Base-by-base conservation (phyloP, 1,140 invertebrate species). In the Drosophila kanapiae region DNA sequence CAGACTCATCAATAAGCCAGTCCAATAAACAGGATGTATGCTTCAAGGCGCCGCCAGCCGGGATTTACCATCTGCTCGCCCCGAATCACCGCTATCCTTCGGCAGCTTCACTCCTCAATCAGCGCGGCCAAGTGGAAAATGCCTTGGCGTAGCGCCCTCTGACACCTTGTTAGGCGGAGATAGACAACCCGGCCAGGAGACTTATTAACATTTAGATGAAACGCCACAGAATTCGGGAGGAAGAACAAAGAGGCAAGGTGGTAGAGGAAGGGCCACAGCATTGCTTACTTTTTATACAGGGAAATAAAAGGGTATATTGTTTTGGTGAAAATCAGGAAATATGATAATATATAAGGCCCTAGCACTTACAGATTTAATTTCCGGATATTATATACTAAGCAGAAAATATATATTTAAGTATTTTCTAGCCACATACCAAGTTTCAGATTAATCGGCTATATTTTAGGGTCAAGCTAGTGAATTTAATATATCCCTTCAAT, bases 121-220 rank as follows among this genome's bases (percentile, higher is more conserved):
- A 88, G 84, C 47, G 84, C 84, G 80, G 59, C 84, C 84, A 88
- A 88, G 77, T 88, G 84, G 85, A 88, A 88, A 88, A 88, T 88
- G 78, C 84, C 83, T 84, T 42, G 64, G 84, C 84, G 65, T 70
- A 48, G 72, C 43, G 59, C 59, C 84, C 75, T 78, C 74, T 84
- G 84, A 84, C 84, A 88, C 84, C 84, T 88, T 88, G 85, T 88
- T 88, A 81, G 62, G 64, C 27, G 61, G 56, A 53, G 45, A 59
- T 63, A 62, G 45, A 58, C 40, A 60, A 40, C 38, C 42, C 9
- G 51, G 64, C 40, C 67, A 70, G 57, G 40, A 79, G 84, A 87
- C 84, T 88, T 88, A 88, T 88, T 88, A 88, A 88, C 84, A 88
- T 88, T 88, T 88, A 88, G 84, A 88, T 88, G 84, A 88, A 88